Base-by-base conservation (phyloP, 2,888 invertebrate species). In the Phrixothrix hirtus region DNA sequence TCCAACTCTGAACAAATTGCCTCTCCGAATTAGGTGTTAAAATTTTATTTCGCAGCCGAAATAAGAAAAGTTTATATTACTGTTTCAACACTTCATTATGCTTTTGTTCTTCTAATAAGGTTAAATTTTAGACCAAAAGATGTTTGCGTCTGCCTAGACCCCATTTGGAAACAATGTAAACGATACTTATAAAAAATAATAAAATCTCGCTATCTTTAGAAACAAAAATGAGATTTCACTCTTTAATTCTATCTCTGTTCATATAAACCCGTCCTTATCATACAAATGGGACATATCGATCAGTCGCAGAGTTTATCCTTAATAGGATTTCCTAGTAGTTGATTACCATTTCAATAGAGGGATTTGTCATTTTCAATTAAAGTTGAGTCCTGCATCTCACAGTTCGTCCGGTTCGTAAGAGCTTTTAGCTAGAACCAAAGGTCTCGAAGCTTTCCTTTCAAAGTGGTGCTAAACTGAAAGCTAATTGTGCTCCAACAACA, bases 361-460 rank as follows among this genome's bases (percentile, higher is more conserved):
- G 77, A 77, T 77, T 77, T 77, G 76, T 76, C 76, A 76, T 76
- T 77, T 77, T 76, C 77, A 77, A 77, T 77, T 77, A 77, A 77
- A 77, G 77, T 77, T 76, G 76, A 76, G 77, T 76, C 74, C 73
- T 72, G 72, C 70, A 71, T 73, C 73, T 71, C 72, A 66, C 70
- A 69, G 60, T 59, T 47, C 53, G 53, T 54, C 49, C 60, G 49
- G 45, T 41, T 41, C 45, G 54, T 38, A 43, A 44, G 44, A 46
- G 55, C 60, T 58, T 55, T 54, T 59, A 55, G 49, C 37, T 36
- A 47, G 57, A 51, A 58, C 58, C 54, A 60, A 60, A 60, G 58
- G 58, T 60, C 58, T 45, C 37, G 37, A 16, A 48, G 44, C 47
- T 43, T 53, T 53, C 43, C 42, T 48, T 53, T 48, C 35, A 37